Percentiles rank a stretch among this genome's conserved stretches.
phyloP scores from a whole-genome alignment of 2,797 vertebrate genomes.

The Sus cebifrons region DNA sequence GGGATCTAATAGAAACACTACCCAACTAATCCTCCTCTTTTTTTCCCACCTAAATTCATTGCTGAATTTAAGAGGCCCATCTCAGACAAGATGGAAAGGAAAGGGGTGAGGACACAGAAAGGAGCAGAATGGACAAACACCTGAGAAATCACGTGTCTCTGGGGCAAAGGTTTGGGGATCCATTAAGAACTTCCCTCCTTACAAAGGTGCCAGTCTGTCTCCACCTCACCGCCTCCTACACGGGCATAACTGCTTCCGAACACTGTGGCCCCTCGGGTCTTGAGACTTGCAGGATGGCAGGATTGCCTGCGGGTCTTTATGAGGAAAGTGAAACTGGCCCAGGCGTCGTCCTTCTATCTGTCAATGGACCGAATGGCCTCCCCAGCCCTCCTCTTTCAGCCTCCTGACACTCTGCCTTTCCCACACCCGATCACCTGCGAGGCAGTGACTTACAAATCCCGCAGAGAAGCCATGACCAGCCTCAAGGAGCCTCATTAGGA shows the following conservation, averaged over 20 bases:
- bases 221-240: neutral
- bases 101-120: neutral
- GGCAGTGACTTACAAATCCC: neutral
- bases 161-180: neutral
- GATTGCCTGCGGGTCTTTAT: neutral
- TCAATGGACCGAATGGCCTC: neutral
- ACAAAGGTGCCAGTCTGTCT: neutral
- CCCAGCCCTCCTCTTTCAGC: fast-evolving
- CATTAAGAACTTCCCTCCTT: neutral
- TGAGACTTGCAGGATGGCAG: neutral
- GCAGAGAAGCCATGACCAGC: neutral
- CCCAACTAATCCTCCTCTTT: neutral
- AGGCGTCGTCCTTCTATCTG: neutral
- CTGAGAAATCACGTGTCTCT: neutral
- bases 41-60: neutral
- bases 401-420: neutral
- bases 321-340: neutral
- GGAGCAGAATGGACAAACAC: neutral
- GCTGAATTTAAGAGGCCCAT: neutral
- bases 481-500: neutral
- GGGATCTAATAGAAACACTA: constrained; percentile 49
- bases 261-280: fast-evolving
- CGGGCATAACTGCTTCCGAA: neutral
- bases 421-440: neutral
- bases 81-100: neutral